These are phyloP conservation scores for Gymnogyps californianus DNA, from an alignment of 2,113 vertebrate species.

Conservation along the genomic window DNA sequence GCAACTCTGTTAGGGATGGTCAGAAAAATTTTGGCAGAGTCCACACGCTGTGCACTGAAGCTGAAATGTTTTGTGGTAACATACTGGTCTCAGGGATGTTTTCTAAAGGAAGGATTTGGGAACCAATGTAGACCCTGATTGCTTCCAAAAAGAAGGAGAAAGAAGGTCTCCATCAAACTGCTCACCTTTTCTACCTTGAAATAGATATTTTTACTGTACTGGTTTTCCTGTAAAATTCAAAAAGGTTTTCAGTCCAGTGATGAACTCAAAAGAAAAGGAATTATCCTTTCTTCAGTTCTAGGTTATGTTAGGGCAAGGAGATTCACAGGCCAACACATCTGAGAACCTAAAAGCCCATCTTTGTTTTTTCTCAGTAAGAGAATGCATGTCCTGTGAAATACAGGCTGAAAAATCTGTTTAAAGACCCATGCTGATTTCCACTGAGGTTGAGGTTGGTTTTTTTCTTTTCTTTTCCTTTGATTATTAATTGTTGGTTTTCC, in stretches of 20 bases:
- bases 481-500: background rate
- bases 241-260: background rate
- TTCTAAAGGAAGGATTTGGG: background rate
- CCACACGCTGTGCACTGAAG: background rate
- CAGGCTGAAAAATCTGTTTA: background rate
- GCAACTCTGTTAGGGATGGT: background rate
- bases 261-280: background rate
- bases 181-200: background rate
- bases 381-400: background rate
- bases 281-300: background rate
- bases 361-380: background rate
- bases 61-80: background rate
- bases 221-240: background rate
- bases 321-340: background rate
- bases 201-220: background rate
- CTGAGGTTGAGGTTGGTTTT: background rate
- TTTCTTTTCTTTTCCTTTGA: background rate
- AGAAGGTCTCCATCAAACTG: background rate
- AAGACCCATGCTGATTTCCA: background rate
- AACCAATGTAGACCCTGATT: background rate
- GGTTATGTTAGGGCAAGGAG: background rate
- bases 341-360: background rate
- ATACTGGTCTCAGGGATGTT: background rate
- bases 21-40: background rate
- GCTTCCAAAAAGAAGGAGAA: background rate